These are phyloP conservation scores for Amblyopsis rosae DNA, from an alignment of 2,113 vertebrate species.

Conservation along the genomic window DNA sequence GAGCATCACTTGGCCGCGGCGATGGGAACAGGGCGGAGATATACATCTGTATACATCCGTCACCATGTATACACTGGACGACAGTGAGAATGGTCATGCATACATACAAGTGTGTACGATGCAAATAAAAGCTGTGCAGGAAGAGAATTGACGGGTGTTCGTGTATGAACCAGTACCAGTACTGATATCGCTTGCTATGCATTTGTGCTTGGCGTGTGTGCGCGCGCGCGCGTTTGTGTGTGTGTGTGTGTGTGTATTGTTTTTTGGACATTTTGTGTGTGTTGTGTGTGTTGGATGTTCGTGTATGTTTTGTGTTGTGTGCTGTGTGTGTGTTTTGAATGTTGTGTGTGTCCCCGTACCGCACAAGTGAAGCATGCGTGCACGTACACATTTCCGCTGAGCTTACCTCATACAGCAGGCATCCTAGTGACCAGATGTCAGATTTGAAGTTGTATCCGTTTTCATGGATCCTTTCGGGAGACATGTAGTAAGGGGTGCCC, in stretches of 20 bases:
- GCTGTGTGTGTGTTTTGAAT: not conserved
- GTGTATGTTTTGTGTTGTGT: not conserved
- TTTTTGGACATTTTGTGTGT: not conserved
- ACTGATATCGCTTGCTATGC: no score
- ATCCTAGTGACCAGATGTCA: conserved; percentile 99
- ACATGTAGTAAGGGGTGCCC: conserved; percentile 99
- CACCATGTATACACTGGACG: no score
- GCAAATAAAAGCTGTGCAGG: not conserved
- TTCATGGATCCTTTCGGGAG: conserved; percentile 98
- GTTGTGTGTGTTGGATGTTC: not conserved
- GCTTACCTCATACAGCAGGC: conserved; percentile 94
- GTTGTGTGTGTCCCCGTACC: conserved; percentile 48
- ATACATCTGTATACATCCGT: no score
- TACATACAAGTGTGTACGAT: not conserved
- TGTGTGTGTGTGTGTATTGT: conserved; percentile 15
- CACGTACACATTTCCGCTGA: conserved; percentile 1
- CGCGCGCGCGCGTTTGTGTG: not conserved
- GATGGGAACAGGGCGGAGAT: not conserved
- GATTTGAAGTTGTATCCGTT: conserved; percentile 99
- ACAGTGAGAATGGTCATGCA: no score
- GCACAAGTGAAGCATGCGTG: not conserved
- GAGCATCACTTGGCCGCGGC: conserved; percentile 68
- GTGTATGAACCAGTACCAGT: not conserved
- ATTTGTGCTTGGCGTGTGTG: conserved; percentile 20
- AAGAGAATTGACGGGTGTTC: not conserved